A percentile compares a stretch with the other conserved stretches of the same genome.
These are phyloP conservation scores for Rhyacophila evoluta DNA, from an alignment of 2,888 invertebrate species.

Conservation along the genomic window DNA sequence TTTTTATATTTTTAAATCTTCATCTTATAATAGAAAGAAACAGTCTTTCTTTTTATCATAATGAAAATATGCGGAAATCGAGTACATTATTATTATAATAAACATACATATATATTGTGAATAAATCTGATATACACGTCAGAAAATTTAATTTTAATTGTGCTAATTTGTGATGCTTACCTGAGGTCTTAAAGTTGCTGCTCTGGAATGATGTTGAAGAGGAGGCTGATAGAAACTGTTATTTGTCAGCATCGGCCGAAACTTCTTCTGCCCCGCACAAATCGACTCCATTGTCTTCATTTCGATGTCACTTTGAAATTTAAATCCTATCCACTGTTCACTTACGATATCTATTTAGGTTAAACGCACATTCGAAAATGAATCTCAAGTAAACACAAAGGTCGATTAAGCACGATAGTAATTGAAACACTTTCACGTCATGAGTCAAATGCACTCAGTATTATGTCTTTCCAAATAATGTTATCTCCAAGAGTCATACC, in stretches of 20 bases:
- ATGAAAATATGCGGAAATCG: too few species aligned
- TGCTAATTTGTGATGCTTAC: too few species aligned
- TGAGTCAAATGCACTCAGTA: not conserved
- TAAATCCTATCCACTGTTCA: not conserved
- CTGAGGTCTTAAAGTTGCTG: constrained; percentile 68
- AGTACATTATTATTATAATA: too few species aligned
- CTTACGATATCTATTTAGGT: not conserved
- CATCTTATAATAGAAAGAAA: too few species aligned
- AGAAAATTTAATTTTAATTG: too few species aligned
- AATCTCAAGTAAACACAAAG: not conserved
- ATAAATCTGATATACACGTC: too few species aligned
- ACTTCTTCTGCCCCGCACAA: constrained; percentile 75
- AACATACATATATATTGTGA: too few species aligned
- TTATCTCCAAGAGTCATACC: not conserved
- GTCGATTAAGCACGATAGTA: not conserved
- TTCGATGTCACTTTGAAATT: constrained; percentile 5
- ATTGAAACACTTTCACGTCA: constrained; percentile 1
- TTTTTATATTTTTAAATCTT: too few species aligned
- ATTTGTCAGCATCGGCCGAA: constrained; percentile 72
- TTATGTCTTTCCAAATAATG: not conserved
- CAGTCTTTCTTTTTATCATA: too few species aligned
- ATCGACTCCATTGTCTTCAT: constrained; percentile 71
- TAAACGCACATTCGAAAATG: constrained; percentile 12
- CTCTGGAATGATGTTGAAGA: constrained; percentile 64
- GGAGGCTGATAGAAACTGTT: constrained; percentile 71